Percentiles rank a stretch among this genome's conserved stretches.
Conservation (phyloP, 2,113 vertebrate genomes). For the Thryonomys swinderianus region DNA sequence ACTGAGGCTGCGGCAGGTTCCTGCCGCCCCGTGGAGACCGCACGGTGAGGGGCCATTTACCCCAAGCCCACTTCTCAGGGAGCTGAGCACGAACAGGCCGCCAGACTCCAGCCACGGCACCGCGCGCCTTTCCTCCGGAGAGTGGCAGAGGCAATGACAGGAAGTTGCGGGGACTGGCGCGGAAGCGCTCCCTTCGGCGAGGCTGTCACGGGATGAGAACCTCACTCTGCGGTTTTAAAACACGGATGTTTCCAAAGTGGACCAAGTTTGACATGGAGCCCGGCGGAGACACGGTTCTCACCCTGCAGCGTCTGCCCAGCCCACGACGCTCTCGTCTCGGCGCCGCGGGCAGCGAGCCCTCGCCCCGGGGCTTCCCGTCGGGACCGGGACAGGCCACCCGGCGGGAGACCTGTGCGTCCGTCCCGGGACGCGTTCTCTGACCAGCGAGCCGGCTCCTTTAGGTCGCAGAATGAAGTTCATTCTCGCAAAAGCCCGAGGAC, state of each 20-base stretch:
- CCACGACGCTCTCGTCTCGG: no score
- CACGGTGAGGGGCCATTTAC: fast-evolving
- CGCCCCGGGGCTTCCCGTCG: not conserved
- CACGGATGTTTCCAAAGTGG: not conserved
- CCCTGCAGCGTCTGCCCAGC: no score
- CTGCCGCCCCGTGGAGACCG: not conserved
- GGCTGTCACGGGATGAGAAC: not conserved
- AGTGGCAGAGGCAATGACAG: not conserved
- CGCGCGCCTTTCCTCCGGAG: not conserved
- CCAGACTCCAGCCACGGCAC: not conserved
- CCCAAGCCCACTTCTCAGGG: not conserved
- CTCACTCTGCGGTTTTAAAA: not conserved
- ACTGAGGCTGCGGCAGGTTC: not conserved
- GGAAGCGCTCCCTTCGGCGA: not conserved
- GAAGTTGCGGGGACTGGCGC: not conserved
- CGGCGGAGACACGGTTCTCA: no score
- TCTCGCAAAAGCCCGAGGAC: not conserved
- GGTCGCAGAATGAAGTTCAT: not conserved
- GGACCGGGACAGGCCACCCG: fast-evolving
- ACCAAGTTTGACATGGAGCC: not conserved
- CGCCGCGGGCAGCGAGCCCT: not conserved
- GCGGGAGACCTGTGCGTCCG: not conserved
- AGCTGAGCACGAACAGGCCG: not conserved
- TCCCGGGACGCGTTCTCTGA: not conserved
- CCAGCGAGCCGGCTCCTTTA: not conserved